Percentiles rank a stretch among this genome's conserved stretches.
These are phyloP conservation scores for Premnoplex brunnescens DNA, from an alignment of 2,797 vertebrate genomes.

Conservation along the genomic window DNA sequence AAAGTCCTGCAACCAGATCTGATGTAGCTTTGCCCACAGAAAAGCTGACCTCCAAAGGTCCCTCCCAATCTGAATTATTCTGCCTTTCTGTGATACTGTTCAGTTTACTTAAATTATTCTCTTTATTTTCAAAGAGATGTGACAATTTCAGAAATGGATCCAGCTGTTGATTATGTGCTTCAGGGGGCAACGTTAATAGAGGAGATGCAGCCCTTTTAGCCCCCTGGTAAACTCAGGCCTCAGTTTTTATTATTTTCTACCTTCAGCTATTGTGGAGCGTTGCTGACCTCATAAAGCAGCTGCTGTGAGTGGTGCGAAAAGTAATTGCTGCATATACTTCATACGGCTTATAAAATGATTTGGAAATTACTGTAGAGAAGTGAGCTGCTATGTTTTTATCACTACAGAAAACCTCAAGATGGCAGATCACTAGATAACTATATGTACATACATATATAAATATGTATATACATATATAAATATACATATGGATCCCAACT, in stretches of 20 bases:
- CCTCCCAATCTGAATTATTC: neutral
- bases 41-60: neutral
- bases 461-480: neutral
- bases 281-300: slow-evolving; percentile 40
- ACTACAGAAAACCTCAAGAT: neutral
- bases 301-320: slow-evolving; percentile 38
- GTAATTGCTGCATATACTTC: slow-evolving; percentile 51
- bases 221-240: slow-evolving; percentile 38
- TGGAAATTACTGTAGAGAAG: slow-evolving; percentile 12
- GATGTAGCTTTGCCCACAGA: neutral
- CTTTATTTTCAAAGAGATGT: slow-evolving; percentile 18
- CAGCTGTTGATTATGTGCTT: slow-evolving; percentile 58
- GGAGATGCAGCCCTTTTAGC: slow-evolving; percentile 15
- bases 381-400: slow-evolving; percentile 24
- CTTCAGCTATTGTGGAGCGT: neutral
- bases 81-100: neutral
- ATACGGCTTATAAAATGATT: slow-evolving; percentile 30
- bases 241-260: slow-evolving; percentile 36
- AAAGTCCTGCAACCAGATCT: neutral
- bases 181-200: neutral
- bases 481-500: neutral
- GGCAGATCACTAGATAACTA: slow-evolving; percentile 1
- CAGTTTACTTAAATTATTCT: slow-evolving; percentile 31
- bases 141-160: slow-evolving; percentile 34
- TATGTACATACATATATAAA: neutral